These are phyloP conservation scores for Pithys albifrons DNA, from an alignment of 2,113 vertebrate species.

Conservation along the genomic window DNA sequence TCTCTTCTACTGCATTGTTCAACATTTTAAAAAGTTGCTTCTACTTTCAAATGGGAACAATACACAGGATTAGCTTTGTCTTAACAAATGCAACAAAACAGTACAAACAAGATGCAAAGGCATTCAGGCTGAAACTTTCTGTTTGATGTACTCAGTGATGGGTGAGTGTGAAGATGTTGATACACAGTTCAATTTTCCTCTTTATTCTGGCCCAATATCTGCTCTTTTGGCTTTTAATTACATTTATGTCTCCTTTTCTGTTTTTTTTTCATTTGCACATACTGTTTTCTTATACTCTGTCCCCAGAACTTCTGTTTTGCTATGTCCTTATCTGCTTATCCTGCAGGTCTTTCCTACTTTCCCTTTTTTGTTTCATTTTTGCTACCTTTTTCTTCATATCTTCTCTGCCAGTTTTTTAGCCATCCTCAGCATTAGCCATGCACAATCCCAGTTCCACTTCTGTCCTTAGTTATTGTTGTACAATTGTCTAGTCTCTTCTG, in stretches of 20 bases:
- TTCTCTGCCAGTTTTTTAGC: background rate
- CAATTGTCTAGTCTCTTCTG: background rate
- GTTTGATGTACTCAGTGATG: background rate
- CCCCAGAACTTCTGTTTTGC: background rate
- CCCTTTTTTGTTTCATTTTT: background rate
- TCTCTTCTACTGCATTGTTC: background rate
- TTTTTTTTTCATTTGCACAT: background rate
- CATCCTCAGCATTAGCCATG: background rate
- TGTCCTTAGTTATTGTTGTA: background rate
- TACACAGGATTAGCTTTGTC: slow-evolving; percentile 19
- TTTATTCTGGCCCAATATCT: background rate
- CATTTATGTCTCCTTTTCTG: background rate
- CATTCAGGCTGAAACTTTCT: background rate
- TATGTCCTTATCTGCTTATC: background rate
- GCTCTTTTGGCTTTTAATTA: background rate
- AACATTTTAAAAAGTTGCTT: background rate
- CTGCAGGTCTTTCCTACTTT: background rate
- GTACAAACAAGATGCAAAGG: background rate
- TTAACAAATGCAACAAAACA: background rate
- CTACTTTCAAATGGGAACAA: background rate
- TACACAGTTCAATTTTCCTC: background rate
- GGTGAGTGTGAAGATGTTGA: background rate
- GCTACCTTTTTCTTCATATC: background rate
- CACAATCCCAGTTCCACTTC: background rate
- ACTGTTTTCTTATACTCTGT: background rate